Percentiles rank a stretch among this genome's conserved stretches.
These are phyloP conservation scores for Periophthalmus magnuspinnatus DNA, from an alignment of 2,797 vertebrate species.

Conservation along the genomic window DNA sequence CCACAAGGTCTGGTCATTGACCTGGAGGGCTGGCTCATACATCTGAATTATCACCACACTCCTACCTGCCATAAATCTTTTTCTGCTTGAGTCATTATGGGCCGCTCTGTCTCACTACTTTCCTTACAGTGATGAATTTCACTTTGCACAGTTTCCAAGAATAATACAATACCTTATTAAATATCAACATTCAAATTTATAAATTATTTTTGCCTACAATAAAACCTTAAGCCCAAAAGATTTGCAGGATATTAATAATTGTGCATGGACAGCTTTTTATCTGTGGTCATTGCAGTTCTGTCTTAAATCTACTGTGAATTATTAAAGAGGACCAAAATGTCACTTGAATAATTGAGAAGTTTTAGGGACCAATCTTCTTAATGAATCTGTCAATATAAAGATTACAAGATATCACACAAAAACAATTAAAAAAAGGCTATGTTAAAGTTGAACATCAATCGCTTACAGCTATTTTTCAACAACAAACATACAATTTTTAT, in stretches of 20 bases:
- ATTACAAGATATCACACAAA: slow-evolving; percentile 19
- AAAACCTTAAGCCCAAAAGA: slow-evolving; percentile 1
- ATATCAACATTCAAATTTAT: slow-evolving; percentile 9
- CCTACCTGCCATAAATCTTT: slow-evolving; percentile 58
- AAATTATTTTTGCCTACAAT: neutral
- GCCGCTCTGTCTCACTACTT: slow-evolving; percentile 6
- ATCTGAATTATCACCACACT: slow-evolving; percentile 23
- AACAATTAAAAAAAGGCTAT: neutral
- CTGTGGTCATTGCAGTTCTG: slow-evolving; percentile 43
- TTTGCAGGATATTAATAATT: slow-evolving; percentile 6
- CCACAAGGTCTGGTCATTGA: slow-evolving; percentile 54
- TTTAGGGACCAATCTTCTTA: slow-evolving; percentile 45
- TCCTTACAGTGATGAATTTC: slow-evolving; percentile 31
- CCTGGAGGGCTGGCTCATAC: slow-evolving; percentile 39
- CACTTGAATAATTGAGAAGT: slow-evolving; percentile 64
- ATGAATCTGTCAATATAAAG: slow-evolving; percentile 10
- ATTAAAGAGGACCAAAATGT: slow-evolving; percentile 68
- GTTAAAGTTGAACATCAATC: neutral
- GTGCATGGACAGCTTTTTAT: neutral
- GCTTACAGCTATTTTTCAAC: neutral
- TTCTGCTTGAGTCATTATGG: slow-evolving; percentile 49
- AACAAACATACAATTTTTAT: neutral
- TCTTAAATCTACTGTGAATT: slow-evolving; percentile 57
- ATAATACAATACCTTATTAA: slow-evolving; percentile 8
- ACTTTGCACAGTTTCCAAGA: neutral